Percentiles rank a stretch among this genome's conserved stretches.
phyloP scores from a whole-genome alignment of 2,888 invertebrate species.

The Chrysolina americana region DNA sequence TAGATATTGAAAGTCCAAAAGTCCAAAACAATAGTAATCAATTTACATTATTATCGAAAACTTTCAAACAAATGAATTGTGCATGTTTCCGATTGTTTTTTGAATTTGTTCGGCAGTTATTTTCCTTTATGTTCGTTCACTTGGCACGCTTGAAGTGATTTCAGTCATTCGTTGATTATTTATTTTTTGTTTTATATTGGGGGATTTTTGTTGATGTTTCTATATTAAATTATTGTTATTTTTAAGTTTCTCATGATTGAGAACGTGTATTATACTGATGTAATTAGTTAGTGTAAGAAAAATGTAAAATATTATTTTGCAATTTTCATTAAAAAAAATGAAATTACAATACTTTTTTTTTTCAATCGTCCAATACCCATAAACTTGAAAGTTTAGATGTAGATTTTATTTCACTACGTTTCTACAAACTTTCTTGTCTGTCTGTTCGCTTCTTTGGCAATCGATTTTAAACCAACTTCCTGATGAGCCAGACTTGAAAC shows the following conservation, averaged over 20 bases:
- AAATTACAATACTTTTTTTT: neutral
- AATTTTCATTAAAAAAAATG: constrained; percentile 64
- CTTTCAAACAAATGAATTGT: neutral
- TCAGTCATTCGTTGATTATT: constrained; percentile 44
- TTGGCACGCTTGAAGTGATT: constrained; percentile 20
- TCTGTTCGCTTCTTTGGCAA: too few relatives aligned
- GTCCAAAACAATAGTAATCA: too few relatives aligned
- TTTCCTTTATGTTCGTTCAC: constrained; percentile 4
- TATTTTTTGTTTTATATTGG: constrained; percentile 40
- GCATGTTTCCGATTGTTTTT: neutral
- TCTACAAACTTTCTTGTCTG: too few relatives aligned
- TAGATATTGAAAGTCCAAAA: too few relatives aligned
- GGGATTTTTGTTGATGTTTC: constrained; percentile 54
- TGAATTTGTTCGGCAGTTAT: neutral
- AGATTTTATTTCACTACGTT: too few relatives aligned
- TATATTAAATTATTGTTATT: constrained; percentile 59
- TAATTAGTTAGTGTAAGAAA: constrained; percentile 60
- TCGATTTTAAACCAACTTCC: too few relatives aligned
- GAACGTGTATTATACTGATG: constrained; percentile 60
- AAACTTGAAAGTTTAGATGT: too few relatives aligned
- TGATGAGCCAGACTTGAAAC: too few relatives aligned
- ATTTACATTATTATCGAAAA: too few relatives aligned
- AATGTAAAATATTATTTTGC: constrained; percentile 64
- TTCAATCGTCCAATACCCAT: neutral
- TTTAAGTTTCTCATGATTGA: constrained; percentile 53